Evolutionary conservation across 2,888 invertebrate genomes (phyloP).

Genomic region (Meloe dianella): DNA sequence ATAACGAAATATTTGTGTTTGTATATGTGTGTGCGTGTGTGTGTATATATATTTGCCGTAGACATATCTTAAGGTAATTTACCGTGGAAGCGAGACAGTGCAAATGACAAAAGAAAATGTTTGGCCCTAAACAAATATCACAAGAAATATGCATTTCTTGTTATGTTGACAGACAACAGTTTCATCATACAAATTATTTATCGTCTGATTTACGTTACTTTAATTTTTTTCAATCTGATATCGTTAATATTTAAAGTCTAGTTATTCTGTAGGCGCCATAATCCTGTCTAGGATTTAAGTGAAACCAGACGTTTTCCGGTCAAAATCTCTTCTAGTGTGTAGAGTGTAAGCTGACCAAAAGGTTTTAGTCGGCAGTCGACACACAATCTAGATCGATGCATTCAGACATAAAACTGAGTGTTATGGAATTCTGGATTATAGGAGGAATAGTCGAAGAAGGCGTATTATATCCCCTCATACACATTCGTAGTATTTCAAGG

Average conservation of each 20-base stretch:
- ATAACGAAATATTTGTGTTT: conserved; percentile 7
- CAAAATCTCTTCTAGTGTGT: background rate
- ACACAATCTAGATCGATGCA: conserved; percentile 53
- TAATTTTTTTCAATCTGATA: too few relatives aligned
- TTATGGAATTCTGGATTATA: conserved; percentile 54
- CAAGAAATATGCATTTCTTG: too few relatives aligned
- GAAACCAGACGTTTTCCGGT: conserved; percentile 35
- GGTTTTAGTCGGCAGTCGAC: conserved; percentile 40
- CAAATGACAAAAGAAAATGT: background rate
- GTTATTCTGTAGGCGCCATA: conserved; percentile 32
- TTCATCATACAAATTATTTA: too few relatives aligned
- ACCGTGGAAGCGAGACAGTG: background rate
- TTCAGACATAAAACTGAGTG: conserved; percentile 54
- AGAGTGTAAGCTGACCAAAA: conserved; percentile 55
- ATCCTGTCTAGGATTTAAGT: conserved; percentile 36
- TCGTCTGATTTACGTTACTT: too few relatives aligned
- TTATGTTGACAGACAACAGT: too few relatives aligned
- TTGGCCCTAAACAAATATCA: too few relatives aligned
- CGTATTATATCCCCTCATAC: background rate
- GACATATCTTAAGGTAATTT: background rate
- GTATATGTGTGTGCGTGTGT: background rate
- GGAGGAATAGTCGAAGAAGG: background rate
- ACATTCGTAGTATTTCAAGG: background rate
- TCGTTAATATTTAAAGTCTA: background rate
- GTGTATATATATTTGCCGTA: background rate